Evolutionary conservation across 1,140 invertebrate genomes (phyloP).

Genomic region (Apocrypta bakeri): DNA sequence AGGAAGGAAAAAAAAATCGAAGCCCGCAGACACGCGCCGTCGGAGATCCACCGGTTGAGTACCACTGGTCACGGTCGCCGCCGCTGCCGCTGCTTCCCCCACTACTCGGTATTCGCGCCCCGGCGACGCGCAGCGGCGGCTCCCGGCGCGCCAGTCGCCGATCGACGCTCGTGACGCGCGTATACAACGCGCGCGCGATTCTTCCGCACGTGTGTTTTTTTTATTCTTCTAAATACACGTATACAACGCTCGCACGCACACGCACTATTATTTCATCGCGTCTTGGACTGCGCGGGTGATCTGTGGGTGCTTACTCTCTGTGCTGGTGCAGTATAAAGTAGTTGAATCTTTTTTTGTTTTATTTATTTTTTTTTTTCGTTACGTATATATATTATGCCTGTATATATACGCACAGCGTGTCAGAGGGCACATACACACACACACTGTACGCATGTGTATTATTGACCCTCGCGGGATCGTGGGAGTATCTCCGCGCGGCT

Average conservation of each 20-base stretch:
- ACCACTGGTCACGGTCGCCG: slow-evolving; percentile 19
- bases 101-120: not conserved
- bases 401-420: not conserved
- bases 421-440: not conserved
- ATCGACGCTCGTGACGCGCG: slow-evolving; percentile 53
- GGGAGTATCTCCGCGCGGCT: not conserved
- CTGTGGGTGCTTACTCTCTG: too few relatives aligned
- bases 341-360: too few relatives aligned
- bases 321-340: too few relatives aligned
- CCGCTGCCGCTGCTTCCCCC: slow-evolving; percentile 33
- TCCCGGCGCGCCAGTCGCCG: slow-evolving; percentile 59
- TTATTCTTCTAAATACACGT: not conserved
- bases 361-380: too few relatives aligned
- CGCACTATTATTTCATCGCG: too few relatives aligned
- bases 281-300: too few relatives aligned
- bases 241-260: too few relatives aligned
- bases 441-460: not conserved
- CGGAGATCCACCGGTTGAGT: slow-evolving; percentile 32
- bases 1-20: slow-evolving; percentile 41
- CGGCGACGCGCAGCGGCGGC: slow-evolving; percentile 33
- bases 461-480: slow-evolving; percentile 1
- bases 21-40: slow-evolving; percentile 31
- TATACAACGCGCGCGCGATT: slow-evolving; percentile 15
- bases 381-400: too few relatives aligned
- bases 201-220: slow-evolving; percentile 8